These are phyloP conservation scores for Lytechinus variegatus DNA, from an alignment of 35 echinoderm and acorn worm genomes.

Conservation along the genomic window DNA sequence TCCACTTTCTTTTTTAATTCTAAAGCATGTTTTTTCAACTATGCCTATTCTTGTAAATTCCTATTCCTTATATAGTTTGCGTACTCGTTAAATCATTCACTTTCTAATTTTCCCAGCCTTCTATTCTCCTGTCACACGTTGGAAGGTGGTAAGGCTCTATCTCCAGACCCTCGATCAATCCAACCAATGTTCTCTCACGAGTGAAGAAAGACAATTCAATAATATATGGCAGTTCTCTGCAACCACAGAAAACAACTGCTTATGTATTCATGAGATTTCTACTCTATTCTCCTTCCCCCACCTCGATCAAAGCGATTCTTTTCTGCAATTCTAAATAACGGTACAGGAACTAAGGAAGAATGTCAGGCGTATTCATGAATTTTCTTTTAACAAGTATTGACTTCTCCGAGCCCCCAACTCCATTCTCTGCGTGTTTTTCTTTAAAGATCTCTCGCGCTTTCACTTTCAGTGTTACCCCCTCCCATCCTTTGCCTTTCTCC, in stretches of 20 bases:
- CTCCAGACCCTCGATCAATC: constrained; percentile 14
- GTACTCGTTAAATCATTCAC: background rate
- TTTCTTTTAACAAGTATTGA: background rate
- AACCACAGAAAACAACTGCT: constrained; percentile 35
- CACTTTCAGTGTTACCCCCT: background rate
- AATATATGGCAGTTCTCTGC: constrained; percentile 23
- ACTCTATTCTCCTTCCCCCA: background rate
- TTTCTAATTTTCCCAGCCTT: background rate
- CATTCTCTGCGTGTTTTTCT: background rate
- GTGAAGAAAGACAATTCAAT: constrained; percentile 22
- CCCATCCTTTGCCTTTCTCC: background rate
- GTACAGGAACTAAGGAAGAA: background rate
- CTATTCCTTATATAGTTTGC: background rate
- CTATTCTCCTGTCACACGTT: background rate
- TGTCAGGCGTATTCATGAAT: constrained; percentile 30
- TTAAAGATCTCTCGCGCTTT: background rate
- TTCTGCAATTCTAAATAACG: constrained; percentile 33
- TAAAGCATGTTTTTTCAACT: background rate
- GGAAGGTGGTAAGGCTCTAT: background rate
- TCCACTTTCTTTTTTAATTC: background rate
- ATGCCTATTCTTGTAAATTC: background rate
- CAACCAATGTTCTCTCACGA: constrained; percentile 30
- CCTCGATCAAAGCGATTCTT: constrained; percentile 29
- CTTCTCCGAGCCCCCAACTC: background rate
- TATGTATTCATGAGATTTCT: constrained; percentile 37